Base-by-base conservation (phyloP, 2,797 vertebrate species). In the Lagodon rhomboides region DNA sequence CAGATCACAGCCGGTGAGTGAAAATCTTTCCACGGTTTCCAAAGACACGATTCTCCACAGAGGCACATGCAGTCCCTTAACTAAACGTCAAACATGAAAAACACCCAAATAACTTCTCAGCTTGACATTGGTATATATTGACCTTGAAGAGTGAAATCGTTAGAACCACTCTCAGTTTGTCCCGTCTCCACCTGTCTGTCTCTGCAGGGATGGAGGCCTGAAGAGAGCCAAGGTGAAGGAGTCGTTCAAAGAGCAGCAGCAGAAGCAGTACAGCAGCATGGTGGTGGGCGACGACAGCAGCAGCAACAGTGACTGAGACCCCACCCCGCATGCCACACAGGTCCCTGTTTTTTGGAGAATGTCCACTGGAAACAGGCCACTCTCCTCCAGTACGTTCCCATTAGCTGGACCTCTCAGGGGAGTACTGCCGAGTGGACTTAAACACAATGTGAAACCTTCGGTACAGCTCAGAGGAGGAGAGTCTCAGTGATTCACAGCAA, bases 191-290 rank as follows among this genome's bases (percentile, higher is more conserved):
- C 58, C 23, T 25, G 41, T 12, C 12, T 79, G 44, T 27, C 5
- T 51, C 3, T 90, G 46, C 87, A 99, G 98, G 98, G 98, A 99
- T 27, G 98, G 98, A 68, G 97, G 96, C 18, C 91, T 99, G 85
- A 99, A 99, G 94, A 95, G 98, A 88, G 97, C 88, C 0, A 98
- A 97, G 91, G 98, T 99, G 80, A 99, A 99, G 92, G 96, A 97
- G 3, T 94, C 95, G 0, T 97, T 96, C 47, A 98, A 94, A 87
- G 96, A 99, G 82, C 95, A 98, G 70, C 97, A 99, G 81, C 98
- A 99, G 95, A 99, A 97, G 87, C 96, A 95, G 89, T 99, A 99
- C 88, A 99, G 98, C 95, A 96, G 91, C 90, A 98, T 98, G 96
- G 95, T 99, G 54, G 96, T 96, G 76, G 96, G 96, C 85, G 96